Evolutionary conservation across 2,113 vertebrate genomes (phyloP), one percentile per base, ranked within the genome.

Genomic region (Podocnemis expansa): DNA sequence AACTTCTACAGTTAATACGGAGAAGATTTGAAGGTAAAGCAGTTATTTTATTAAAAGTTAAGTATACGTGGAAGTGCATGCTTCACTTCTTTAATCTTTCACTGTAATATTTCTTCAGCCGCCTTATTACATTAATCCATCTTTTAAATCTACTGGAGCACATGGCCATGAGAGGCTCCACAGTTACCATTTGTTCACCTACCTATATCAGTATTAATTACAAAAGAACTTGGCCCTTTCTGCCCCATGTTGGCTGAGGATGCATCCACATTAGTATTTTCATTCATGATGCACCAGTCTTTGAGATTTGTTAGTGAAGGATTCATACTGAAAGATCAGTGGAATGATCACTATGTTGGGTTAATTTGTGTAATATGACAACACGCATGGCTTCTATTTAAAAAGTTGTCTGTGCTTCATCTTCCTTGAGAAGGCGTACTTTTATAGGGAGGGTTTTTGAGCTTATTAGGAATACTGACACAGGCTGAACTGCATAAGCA

Each of bases 161-260:
- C 63, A 94, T 87, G 92, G 96, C 80, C 2, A 3, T 0, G 16
- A 95, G 90, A 94, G 89, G 94, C 89, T 96, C 95, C 91, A 95
- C 94, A 93, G 96, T 94, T 90, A 96, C 82, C n/a, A 7, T 27
- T 90, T 86, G 96, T 97, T 97, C 89, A 96, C 93, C 92, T 89
- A 29, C 93, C 80, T 82, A 89, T 97, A 89, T 60, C 94, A 93
- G 91, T 73, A 93, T 85, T 95, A 89, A 95, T 91, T 91, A 96
- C 89, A 95, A 67, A 96, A 96, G 92, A 87, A 54, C 86, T 63
- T 94, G 78, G 96, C 80, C 88, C 81, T 45, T 93, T 93, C 94
- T 96, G 91, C 96, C 91, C 89, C 94, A 96, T 88, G 63, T 1
- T 84, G 89, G 90, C 73, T 93, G 78, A 93, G 70, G 60, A n/a